Conservation (phyloP, 2,888 invertebrate species). For the Agonopterix arenella region DNA sequence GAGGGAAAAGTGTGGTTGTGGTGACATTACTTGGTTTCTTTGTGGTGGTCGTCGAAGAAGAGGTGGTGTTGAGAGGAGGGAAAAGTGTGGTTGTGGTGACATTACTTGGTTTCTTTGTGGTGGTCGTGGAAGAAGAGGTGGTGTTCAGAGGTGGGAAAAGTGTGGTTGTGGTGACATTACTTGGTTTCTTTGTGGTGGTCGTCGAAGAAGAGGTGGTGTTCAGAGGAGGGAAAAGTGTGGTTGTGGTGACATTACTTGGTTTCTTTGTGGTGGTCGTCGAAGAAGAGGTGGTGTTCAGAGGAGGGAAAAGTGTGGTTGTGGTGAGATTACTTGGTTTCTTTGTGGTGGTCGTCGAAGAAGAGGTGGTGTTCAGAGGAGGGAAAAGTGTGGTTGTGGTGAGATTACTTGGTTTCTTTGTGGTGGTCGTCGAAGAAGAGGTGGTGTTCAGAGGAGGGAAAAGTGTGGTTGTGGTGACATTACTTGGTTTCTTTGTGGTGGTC, state of each 20-base stretch:
- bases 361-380: neutral
- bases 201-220: neutral
- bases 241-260: neutral
- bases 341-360: neutral
- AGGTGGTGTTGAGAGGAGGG: neutral
- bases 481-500: neutral
- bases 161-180: neutral
- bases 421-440: neutral
- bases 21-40: neutral
- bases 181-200: neutral
- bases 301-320: neutral
- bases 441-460: neutral
- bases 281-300: neutral
- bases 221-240: neutral
- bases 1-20: neutral
- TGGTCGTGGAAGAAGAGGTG: neutral
- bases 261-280: neutral
- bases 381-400: neutral
- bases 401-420: neutral
- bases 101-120: neutral
- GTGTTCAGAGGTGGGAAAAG: neutral
- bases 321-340: neutral
- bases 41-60: neutral
- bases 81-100: neutral
- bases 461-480: neutral